Evolutionary conservation across 2,888 invertebrate genomes (phyloP), one percentile per base, ranked within the genome.

Genomic region (Drosophila neotestacea): DNA sequence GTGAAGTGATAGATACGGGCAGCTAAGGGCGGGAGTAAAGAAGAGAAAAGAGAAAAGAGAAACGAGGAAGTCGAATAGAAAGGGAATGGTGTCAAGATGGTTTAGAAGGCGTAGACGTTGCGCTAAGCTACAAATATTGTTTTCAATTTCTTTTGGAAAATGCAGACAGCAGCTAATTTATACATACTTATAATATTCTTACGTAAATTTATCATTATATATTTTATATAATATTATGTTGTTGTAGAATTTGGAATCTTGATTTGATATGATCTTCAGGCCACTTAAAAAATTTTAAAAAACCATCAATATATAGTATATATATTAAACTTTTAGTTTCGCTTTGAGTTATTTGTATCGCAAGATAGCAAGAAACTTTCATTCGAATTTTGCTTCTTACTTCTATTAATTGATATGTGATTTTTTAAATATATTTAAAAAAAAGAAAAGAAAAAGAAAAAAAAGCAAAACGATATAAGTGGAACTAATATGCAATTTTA

Each of bases 331-430:
- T 54, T 30, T 48, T 71, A 80, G 74, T 77, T 70, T 68, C 66
- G 59, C 38, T 70, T 71, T 62, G 42, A 59, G 36, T 44, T 36
- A 59, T 51, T 65, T 58, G 66, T 77, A 63, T 59, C 68, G 59
- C 69, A 68, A 68, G 66, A 41, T 52, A 52, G 65, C 66, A 36
- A 73, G 59, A 62, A 69, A 44, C 9, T 46, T 70, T 22, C 11
- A 55, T 55, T 69, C 30, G 56, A 52, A 39, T 70, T 70, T 70
- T 63, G 71, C 56, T 72, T 60, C 36, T 78, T 70, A 65, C 70
- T 78, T 86, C 56, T 83, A 76, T 81, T 59, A 71, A 82, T 75
- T 75, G 71, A 88, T 67, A 88, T 85, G 88, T 88, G 86, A 86
- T 85, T 88, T 74, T 72, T 84, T 70, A 64, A 65, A 71, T 64